phyloP scores from a whole-genome alignment of 2,113 vertebrate species.

The Corythaeola cristata region DNA sequence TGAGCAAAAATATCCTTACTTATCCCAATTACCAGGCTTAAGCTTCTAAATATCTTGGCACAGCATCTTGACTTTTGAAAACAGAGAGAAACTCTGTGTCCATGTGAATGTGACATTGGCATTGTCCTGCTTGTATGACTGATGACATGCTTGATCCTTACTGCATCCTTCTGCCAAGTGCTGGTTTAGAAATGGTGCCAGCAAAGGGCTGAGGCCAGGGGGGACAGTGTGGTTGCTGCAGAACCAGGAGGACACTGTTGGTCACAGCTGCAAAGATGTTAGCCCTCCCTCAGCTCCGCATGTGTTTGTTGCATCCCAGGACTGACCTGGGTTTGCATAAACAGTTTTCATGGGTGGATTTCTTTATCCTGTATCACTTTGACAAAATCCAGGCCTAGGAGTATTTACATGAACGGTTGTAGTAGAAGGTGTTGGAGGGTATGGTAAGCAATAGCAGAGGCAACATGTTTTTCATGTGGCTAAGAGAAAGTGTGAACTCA shows the following conservation, averaged over 20 bases:
- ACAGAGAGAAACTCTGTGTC: background rate
- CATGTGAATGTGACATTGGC: background rate
- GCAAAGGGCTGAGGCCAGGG: background rate
- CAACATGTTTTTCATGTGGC: background rate
- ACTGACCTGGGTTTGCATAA: background rate
- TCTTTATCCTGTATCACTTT: background rate
- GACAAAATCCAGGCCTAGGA: background rate
- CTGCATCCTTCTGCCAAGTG: background rate
- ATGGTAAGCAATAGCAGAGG: background rate
- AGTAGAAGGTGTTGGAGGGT: background rate
- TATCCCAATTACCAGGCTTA: background rate
- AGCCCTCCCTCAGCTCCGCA: background rate
- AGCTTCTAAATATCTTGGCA: background rate
- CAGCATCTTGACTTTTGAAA: background rate
- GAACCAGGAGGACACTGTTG: background rate
- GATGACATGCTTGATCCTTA: background rate
- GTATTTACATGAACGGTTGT: background rate
- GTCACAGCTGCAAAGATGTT: background rate
- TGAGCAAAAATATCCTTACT: background rate
- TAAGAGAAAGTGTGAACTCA: background rate
- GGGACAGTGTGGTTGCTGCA: background rate
- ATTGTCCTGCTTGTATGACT: background rate
- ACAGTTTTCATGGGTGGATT: rapidly evolving
- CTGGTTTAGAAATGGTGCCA: background rate
- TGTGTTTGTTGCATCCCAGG: background rate